These are phyloP conservation scores for Hemichromis elongatus DNA, from an alignment of 2,113 vertebrate species.

Conservation along the genomic window DNA sequence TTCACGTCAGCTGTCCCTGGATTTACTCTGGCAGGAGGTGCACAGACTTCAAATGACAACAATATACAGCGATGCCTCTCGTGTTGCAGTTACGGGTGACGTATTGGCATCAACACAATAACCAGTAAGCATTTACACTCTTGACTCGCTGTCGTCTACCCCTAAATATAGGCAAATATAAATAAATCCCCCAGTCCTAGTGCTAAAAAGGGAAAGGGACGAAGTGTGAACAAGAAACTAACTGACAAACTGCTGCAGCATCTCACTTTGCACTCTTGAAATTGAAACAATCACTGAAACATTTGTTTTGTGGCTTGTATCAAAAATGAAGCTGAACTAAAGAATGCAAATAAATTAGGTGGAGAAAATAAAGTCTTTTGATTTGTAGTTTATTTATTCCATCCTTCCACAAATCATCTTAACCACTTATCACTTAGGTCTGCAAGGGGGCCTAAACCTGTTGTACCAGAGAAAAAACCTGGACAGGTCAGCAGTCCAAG, in stretches of 20 bases:
- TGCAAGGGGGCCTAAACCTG: neutral
- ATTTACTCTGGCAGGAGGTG: neutral
- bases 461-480: neutral
- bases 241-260: neutral
- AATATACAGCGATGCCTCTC: neutral
- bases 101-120: neutral
- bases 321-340: neutral
- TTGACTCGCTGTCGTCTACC: neutral
- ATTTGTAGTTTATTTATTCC: neutral
- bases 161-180: neutral
- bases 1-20: neutral
- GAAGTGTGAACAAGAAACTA: neutral
- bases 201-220: neutral
- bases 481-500: neutral
- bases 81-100: neutral
- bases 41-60: neutral
- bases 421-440: neutral
- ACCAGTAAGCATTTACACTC: neutral
- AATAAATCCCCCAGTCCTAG: neutral
- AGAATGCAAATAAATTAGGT: neutral
- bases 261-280: neutral
- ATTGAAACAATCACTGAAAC: neutral
- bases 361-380: fast-evolving
- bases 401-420: neutral
- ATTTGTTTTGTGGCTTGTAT: neutral